Conservation (phyloP, 1,140 invertebrate genomes). For the Halesus radiatus region DNA sequence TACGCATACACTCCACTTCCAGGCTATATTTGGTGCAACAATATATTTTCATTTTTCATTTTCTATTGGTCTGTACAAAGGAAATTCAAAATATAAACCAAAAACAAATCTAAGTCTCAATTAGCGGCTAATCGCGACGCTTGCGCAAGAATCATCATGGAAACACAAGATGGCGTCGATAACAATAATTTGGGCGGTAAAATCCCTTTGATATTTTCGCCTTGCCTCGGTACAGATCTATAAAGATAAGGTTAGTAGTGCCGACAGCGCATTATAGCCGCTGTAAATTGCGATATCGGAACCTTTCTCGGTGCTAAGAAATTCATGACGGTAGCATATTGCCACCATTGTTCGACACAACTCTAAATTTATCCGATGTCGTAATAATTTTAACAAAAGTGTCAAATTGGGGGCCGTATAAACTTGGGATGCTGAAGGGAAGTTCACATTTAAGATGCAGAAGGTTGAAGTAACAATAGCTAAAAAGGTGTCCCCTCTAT, state of each 20-base stretch:
- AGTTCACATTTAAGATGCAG: too few relatives aligned
- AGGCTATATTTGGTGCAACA: too few relatives aligned
- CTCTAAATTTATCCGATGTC: background rate
- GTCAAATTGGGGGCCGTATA: background rate
- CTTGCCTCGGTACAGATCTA: slow-evolving; percentile 20
- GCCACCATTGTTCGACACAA: background rate
- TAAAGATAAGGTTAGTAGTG: slow-evolving; percentile 38
- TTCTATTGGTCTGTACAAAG: too few relatives aligned
- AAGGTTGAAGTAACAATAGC: too few relatives aligned
- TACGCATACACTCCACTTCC: too few relatives aligned
- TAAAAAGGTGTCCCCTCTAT: too few relatives aligned
- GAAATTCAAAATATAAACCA: too few relatives aligned
- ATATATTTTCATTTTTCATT: too few relatives aligned
- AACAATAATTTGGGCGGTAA: slow-evolving; percentile 6
- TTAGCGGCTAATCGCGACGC: background rate
- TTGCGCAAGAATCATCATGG: background rate
- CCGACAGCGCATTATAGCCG: slow-evolving; percentile 16
- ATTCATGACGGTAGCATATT: slow-evolving; percentile 28
- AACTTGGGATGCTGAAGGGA: too few relatives aligned
- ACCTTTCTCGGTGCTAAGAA: slow-evolving; percentile 13
- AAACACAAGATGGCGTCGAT: background rate
- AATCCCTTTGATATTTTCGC: slow-evolving; percentile 18
- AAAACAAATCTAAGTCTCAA: background rate
- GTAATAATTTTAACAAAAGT: background rate
- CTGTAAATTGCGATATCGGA: slow-evolving; percentile 23